Evolutionary conservation across 37 sponge, comb jelly and placozoan genomes (phyloP), one percentile per base, ranked within the genome.

Genomic region (Dysidea cf. avara): DNA sequence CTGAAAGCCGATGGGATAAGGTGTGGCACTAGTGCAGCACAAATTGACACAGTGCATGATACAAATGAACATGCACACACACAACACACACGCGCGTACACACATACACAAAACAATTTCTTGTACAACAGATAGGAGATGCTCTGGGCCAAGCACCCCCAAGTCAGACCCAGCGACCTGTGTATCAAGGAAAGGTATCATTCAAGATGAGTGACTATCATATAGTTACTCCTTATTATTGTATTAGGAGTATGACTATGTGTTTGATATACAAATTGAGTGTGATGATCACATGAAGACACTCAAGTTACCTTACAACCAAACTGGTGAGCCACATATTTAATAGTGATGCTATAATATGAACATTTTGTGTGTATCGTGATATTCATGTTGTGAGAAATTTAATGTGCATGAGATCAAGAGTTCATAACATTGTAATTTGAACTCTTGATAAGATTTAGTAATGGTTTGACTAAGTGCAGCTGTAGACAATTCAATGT

Each of bases 281-380:
- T 65, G 85, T 37, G 91, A 91, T 40, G 91, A 91, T 58, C 83
- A 66, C 0, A 79, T 77, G 66, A 83, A 81, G 54, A 89, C 80
- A 47, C 76, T 89, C n/a, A 86, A 86, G 32, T 80, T 91, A 0
- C 91, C 91, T 0, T 91, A 91, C 63, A 85, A 91, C 63, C 78
- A 70, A 71, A 33, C 49, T 20, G 75, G 91, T 91, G 35, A 71
- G n/a, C n/a, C n/a, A n/a, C n/a, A n/a, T n/a, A n/a, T n/a, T n/a
- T n/a, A n/a, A n/a, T n/a, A n/a, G n/a, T n/a, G n/a, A n/a, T n/a
- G n/a, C n/a, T n/a, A n/a, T n/a, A n/a, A n/a, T n/a, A n/a, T n/a
- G n/a, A n/a, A n/a, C n/a, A n/a, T n/a, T n/a, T n/a, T n/a, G n/a
- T n/a, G n/a, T n/a, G n/a, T n/a, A n/a, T n/a, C n/a, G n/a, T n/a